phyloP scores from a whole-genome alignment of 37 sponge, comb jelly and placozoan genomes.

The Eunapius fragilis region DNA sequence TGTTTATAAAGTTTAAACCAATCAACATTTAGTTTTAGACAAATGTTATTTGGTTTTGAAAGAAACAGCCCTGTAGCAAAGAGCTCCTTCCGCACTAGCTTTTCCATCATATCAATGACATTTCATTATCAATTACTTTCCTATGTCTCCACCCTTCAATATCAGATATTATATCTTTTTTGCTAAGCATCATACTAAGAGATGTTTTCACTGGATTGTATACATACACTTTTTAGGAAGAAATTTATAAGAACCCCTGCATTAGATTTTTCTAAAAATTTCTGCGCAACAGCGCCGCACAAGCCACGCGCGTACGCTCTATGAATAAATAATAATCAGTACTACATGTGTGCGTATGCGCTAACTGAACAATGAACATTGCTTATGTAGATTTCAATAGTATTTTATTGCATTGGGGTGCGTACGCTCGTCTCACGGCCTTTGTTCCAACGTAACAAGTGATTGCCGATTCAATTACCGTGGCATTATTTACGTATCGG shows the following conservation, averaged over 20 bases:
- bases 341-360: no score
- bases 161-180: slow-evolving; percentile 17
- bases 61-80: not conserved
- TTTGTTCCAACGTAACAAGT: no score
- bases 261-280: slow-evolving; percentile 9
- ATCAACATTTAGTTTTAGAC: slow-evolving; percentile 56
- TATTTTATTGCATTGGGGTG: no score
- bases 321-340: no score
- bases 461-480: no score
- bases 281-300: slow-evolving; percentile 6
- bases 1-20: slow-evolving; percentile 64
- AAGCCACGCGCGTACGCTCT: no score
- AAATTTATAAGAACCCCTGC: not conserved
- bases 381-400: no score
- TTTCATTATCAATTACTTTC: not conserved
- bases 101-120: slow-evolving; percentile 52
- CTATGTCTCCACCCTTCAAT: slow-evolving; percentile 46
- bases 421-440: no score
- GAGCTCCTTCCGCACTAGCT: slow-evolving; percentile 41
- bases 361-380: no score
- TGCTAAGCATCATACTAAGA: slow-evolving; percentile 3
- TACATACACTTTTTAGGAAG: slow-evolving; percentile 12
- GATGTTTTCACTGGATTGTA: slow-evolving; percentile 17
- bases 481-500: no score
- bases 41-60: slow-evolving; percentile 17